phyloP scores from a whole-genome alignment of 2,797 vertebrate species.

The Dicrostonyx torquatus region DNA sequence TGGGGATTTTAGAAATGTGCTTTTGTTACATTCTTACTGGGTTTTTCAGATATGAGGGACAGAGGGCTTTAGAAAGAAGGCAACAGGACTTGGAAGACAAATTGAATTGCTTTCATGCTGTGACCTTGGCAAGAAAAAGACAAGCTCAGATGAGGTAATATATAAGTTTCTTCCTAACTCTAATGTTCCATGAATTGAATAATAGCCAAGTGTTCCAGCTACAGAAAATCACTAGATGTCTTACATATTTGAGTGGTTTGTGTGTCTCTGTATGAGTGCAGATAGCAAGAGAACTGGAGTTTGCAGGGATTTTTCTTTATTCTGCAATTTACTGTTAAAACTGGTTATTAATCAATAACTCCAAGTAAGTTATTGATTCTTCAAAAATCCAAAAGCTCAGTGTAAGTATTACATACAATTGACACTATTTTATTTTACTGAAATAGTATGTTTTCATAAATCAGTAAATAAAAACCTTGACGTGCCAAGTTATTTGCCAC shows the following conservation, averaged over 20 bases:
- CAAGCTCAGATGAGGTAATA: slow-evolving; percentile 38
- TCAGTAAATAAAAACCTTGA: slow-evolving; percentile 24
- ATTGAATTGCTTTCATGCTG: slow-evolving; percentile 61
- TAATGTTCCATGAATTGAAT: slow-evolving; percentile 45
- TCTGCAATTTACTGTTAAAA: slow-evolving; percentile 66
- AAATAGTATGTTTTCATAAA: slow-evolving; percentile 59
- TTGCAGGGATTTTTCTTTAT: slow-evolving; percentile 10
- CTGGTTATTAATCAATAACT: slow-evolving; percentile 70
- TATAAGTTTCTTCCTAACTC: not conserved
- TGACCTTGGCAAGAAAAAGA: slow-evolving; percentile 71
- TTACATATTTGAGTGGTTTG: slow-evolving; percentile 36
- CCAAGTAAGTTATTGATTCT: slow-evolving; percentile 62
- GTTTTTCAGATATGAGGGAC: slow-evolving; percentile 49
- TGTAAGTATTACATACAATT: slow-evolving; percentile 76
- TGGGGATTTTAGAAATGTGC: slow-evolving; percentile 53
- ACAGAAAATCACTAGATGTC: slow-evolving; percentile 27
- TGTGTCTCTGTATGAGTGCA: slow-evolving; percentile 36
- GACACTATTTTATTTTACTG: slow-evolving; percentile 63
- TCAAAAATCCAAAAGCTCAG: slow-evolving; percentile 67
- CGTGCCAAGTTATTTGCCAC: not conserved
- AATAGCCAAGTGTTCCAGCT: slow-evolving; percentile 20
- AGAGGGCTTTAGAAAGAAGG: slow-evolving; percentile 50
- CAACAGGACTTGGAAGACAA: slow-evolving; percentile 53
- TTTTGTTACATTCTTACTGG: slow-evolving; percentile 47
- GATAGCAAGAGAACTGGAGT: slow-evolving; percentile 42